Conservation (phyloP, 2,113 vertebrate genomes). For the Dipodomys merriami region DNA sequence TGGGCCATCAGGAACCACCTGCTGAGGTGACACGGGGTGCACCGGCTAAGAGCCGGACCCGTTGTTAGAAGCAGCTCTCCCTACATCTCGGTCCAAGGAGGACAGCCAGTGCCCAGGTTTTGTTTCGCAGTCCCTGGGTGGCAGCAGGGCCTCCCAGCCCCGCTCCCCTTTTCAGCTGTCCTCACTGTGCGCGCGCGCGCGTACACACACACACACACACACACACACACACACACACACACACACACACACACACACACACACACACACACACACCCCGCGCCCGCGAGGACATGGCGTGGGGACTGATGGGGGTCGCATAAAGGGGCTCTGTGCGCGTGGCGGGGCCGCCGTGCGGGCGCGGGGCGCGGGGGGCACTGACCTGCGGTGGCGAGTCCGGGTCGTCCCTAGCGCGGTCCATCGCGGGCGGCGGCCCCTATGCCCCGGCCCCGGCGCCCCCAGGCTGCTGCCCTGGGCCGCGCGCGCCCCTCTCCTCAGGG, state of each 20-base stretch:
- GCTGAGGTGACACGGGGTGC: slow-evolving; percentile 45
- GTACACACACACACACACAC: slow-evolving; percentile 25
- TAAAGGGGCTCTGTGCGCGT: slow-evolving; percentile 65
- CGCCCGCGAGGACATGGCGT: slow-evolving; percentile 68
- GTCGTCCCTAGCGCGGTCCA: slow-evolving; percentile 86
- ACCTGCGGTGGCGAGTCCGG: slow-evolving; percentile 89
- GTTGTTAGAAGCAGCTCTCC: background rate
- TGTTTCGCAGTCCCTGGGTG: background rate
- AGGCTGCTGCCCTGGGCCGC: slow-evolving; percentile 49
- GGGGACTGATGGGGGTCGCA: slow-evolving; percentile 64
- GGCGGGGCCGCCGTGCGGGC: background rate
- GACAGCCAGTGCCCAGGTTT: slow-evolving; percentile 24
- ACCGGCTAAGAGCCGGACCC: background rate
- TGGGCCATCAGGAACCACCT: slow-evolving; percentile 61
- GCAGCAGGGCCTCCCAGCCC: slow-evolving; percentile 8
- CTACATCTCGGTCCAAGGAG: background rate
- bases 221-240: slow-evolving; percentile 6
- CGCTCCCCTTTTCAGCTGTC: slow-evolving; percentile 9
- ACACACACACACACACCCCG: background rate
- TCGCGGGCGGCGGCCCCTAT: slow-evolving; percentile 86
- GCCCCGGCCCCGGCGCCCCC: slow-evolving; percentile 78
- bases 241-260: background rate
- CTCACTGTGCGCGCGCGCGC: background rate
- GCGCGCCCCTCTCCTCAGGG: slow-evolving; percentile 51
- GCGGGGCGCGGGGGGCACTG: slow-evolving; percentile 79